Base-by-base conservation (phyloP, 2,113 vertebrate genomes). In the Taurulus bubalis region DNA sequence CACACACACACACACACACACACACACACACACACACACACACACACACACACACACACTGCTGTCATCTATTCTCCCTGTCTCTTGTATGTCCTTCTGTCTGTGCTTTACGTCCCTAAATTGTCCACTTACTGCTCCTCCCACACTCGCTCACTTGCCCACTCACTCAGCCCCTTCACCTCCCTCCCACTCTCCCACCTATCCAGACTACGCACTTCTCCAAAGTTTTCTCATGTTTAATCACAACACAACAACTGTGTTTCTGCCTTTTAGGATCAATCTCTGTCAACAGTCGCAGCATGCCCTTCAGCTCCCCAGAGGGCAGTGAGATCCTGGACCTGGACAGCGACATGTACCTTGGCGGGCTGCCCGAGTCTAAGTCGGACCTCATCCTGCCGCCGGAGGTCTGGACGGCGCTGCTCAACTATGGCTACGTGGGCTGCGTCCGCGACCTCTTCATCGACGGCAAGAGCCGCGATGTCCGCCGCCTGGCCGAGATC, bases 371-470 rank as follows among this genome's bases (percentile, higher is more conserved):
- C 0, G 97, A 98, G 80, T 77, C 81, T 0, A 95, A 96, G 14
- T 85, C 91, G 1, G 96, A 95, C 78, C 95, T 97, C 82, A 93
- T 96, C n/a, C 86, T 96, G 63, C 97, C 97, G 0, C 97, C 97
- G 0, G 97, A 98, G 90, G 96, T 98, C n/a, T 98, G 97, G 97
- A 97, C 97, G 0, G 96, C 96, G 0, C 94, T 96, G 10, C 95
- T 98, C 0, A 96, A 96, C 93, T 96, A 96, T 1, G 97, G 97
- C 88, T 98, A 96, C 8, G 97, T 98, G 51, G 97, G 97, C 79
- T 98, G 97, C 14, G 94, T 98, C 38, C 94, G 97, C 0, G 97
- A 98, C 89, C 96, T 98, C 80, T 98, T 98, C 93, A 96, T 98
- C 1, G 97, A 98, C 0, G 97, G 97, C 3, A 96, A 97, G 53